phyloP scores from a whole-genome alignment of 1,140 invertebrate species.

The Cyphomyrmex costatus region DNA sequence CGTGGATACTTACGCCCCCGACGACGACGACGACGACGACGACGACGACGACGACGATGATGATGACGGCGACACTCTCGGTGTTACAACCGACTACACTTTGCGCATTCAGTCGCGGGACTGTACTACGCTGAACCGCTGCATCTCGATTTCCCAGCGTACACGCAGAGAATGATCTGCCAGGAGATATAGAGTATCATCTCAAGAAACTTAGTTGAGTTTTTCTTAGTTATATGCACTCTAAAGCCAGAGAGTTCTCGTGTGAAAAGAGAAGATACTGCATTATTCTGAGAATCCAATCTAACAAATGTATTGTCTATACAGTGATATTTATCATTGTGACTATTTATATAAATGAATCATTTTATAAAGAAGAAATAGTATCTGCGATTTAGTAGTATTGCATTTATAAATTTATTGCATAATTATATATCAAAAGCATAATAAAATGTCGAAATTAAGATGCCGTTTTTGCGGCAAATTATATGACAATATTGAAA shows the following conservation, averaged over 20 bases:
- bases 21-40: conserved; percentile 61
- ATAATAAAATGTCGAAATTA: neutral
- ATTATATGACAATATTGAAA: conserved; percentile 19
- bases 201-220: conserved; percentile 15
- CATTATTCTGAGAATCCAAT: neutral
- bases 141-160: conserved; percentile 32
- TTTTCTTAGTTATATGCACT: conserved; percentile 8
- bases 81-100: conserved; percentile 44
- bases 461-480: neutral
- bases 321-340: neutral
- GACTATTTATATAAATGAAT: neutral
- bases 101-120: conserved; percentile 30
- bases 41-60: conserved; percentile 27
- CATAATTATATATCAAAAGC: neutral
- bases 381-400: neutral
- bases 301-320: conserved; percentile 4
- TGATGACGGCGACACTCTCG: conserved; percentile 56
- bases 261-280: neutral
- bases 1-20: conserved; percentile 51
- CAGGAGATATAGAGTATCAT: neutral
- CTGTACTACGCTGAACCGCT: conserved; percentile 31
- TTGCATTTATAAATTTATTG: neutral
- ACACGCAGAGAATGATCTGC: conserved; percentile 49
- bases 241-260: neutral
- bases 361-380: neutral